phyloP scores from a whole-genome alignment of 1,140 invertebrate genomes.

The Cataglyphis hispanica region DNA sequence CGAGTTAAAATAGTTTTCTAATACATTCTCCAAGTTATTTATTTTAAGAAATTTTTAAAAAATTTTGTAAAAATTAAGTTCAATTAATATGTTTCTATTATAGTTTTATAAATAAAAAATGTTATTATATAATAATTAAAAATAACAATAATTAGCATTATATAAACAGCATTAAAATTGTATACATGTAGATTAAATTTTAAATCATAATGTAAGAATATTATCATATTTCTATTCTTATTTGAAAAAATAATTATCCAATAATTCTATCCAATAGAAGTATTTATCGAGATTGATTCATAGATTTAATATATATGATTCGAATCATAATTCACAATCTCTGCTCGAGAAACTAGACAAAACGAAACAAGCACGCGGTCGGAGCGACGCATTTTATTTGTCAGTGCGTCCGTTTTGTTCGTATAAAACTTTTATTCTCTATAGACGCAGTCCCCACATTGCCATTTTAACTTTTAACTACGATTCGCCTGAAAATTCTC shows the following conservation, averaged over 20 bases:
- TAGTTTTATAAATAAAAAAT: background rate
- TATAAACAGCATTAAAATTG: background rate
- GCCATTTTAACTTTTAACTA: background rate
- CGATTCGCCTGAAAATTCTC: constrained; percentile 14
- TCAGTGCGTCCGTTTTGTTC: constrained; percentile 18
- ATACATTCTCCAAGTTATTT: background rate
- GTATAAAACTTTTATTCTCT: constrained; percentile 18
- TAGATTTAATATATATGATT: background rate
- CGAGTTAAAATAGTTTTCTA: background rate
- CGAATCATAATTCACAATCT: constrained; percentile 4
- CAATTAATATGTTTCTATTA: background rate
- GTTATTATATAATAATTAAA: background rate
- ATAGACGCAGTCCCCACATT: background rate
- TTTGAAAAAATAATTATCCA: background rate
- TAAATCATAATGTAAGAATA: background rate
- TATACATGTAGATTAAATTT: background rate
- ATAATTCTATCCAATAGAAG: background rate
- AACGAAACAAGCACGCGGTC: background rate
- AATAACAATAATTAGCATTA: background rate
- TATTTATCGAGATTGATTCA: background rate
- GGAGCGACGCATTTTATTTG: constrained; percentile 9
- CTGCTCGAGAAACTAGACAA: background rate
- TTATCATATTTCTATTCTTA: background rate
- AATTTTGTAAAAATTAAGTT: background rate
- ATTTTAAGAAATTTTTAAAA: background rate